phyloP scores from a whole-genome alignment of 53 echinoderm and acorn worm species.

The Apostichopus leukothele region DNA sequence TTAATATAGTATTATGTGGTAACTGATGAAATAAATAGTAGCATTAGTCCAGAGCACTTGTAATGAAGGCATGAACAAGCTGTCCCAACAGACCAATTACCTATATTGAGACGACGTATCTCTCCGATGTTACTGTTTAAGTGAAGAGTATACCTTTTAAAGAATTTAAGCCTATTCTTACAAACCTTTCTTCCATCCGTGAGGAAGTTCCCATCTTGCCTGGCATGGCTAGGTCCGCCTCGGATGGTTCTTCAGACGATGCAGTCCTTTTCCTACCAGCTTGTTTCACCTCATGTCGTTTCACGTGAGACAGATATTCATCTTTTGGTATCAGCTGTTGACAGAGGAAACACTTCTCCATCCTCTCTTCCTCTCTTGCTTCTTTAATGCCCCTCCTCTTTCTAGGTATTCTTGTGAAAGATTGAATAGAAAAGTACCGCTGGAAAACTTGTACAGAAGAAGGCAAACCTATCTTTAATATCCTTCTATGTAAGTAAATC shows the following conservation, averaged over 20 bases:
- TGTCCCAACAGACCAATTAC: no score
- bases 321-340: conserved; percentile 68
- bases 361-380: background rate
- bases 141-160: no score
- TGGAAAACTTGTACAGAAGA: background rate
- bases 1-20: no score
- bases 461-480: no score
- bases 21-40: no score
- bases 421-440: background rate
- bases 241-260: background rate
- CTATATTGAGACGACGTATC: no score
- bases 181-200: background rate
- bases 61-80: no score
- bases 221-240: background rate
- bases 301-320: conserved; percentile 69
- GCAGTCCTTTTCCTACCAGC: conserved; percentile 1
- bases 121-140: no score
- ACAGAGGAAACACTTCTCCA: conserved; percentile 86
- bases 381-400: background rate
- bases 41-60: no score
- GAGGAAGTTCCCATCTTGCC: background rate
- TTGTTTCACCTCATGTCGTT: conserved; percentile 64
- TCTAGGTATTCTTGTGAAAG: background rate
- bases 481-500: no score
- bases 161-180: no score